A percentile compares a stretch with the other conserved stretches of the same genome.
These are phyloP conservation scores for Brachynemurus nebulosus DNA, from an alignment of 2,888 invertebrate species.

Conservation along the genomic window DNA sequence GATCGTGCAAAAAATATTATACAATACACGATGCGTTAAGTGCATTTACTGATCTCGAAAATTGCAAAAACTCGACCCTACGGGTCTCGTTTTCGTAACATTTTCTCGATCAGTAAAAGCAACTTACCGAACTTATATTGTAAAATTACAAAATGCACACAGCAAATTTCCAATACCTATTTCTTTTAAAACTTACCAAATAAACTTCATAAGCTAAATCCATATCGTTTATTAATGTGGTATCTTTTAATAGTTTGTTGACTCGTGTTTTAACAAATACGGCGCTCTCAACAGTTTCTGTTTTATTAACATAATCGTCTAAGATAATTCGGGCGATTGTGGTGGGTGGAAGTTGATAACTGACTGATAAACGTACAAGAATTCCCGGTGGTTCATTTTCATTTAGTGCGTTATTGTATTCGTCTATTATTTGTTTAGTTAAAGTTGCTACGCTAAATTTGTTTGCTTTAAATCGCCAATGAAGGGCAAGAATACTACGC, in stretches of 20 bases:
- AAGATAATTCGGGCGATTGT: constrained; percentile 43
- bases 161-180: too few relatives aligned
- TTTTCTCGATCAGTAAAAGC: too few relatives aligned
- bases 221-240: constrained; percentile 54
- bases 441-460: constrained; percentile 44
- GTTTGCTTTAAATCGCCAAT: constrained; percentile 46
- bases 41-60: too few relatives aligned
- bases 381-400: constrained; percentile 41
- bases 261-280: constrained; percentile 27
- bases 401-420: constrained; percentile 30
- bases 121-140: too few relatives aligned
- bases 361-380: constrained; percentile 41
- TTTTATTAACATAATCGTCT: constrained; percentile 33
- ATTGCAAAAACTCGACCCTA: too few relatives aligned
- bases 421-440: constrained; percentile 33
- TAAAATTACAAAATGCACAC: too few relatives aligned
- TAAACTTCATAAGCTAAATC: constrained; percentile 60
- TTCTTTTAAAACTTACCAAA: constrained; percentile 54
- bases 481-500: constrained; percentile 54
- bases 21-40: too few relatives aligned
- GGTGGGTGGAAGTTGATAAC: constrained; percentile 40
- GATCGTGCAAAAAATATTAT: too few relatives aligned
- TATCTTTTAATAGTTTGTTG: constrained; percentile 50
- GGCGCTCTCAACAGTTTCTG: constrained; percentile 18
- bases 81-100: too few relatives aligned